A percentile compares a stretch with the other conserved stretches of the same genome.
Evolutionary conservation across 2,113 vertebrate genomes (phyloP).

Genomic region (Ciconia boyciana): DNA sequence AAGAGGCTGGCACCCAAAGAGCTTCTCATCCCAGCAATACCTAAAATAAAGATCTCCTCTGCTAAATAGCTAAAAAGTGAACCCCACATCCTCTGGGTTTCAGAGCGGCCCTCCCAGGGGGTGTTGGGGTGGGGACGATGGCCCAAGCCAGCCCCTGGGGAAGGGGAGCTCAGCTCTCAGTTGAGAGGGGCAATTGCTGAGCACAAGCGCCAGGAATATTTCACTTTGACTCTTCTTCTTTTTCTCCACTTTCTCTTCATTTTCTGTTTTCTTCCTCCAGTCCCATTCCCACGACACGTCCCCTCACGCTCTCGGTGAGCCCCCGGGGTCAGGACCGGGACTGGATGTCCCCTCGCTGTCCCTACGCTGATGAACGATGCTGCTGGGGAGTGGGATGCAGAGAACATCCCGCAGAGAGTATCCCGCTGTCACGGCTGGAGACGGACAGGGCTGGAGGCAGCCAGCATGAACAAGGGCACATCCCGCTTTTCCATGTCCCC

Average conservation of each 20-base stretch:
- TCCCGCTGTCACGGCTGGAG: rapidly evolving
- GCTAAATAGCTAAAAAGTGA: background rate
- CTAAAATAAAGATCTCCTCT: background rate
- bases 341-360: background rate
- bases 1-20: background rate
- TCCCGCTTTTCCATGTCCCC: rapidly evolving
- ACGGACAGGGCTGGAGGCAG: background rate
- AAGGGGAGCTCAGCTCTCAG: background rate
- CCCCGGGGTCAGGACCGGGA: no score
- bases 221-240: background rate
- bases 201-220: rapidly evolving
- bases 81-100: rapidly evolving
- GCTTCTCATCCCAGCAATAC: background rate
- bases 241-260: background rate
- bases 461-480: background rate
- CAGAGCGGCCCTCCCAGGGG: background rate
- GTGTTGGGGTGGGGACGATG: rapidly evolving
- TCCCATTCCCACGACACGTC: rapidly evolving
- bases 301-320: background rate
- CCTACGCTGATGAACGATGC: rapidly evolving
- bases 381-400: background rate
- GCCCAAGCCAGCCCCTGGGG: background rate
- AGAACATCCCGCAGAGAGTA: background rate
- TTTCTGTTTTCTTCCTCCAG: background rate
- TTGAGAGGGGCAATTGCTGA: background rate